These are phyloP conservation scores for Anaspis maculata DNA, from an alignment of 2,888 invertebrate genomes.

Conservation along the genomic window DNA sequence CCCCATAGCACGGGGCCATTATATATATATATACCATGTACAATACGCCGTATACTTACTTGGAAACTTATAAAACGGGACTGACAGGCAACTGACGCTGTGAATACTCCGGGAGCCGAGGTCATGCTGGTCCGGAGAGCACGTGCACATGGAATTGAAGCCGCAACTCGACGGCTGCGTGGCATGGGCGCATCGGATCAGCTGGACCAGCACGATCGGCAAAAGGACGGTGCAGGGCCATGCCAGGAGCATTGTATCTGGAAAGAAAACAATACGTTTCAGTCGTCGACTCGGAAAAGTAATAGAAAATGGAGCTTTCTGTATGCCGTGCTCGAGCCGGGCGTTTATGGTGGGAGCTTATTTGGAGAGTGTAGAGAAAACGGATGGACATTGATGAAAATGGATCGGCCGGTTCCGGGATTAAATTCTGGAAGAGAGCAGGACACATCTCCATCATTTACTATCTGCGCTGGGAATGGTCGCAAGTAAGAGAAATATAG, in stretches of 20 bases:
- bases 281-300: too few species aligned
- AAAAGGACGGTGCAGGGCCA: conserved; percentile 16
- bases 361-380: conserved; percentile 7
- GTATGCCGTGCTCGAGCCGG: too few species aligned
- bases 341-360: too few species aligned
- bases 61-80: conserved; percentile 65
- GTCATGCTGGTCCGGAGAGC: conserved; percentile 51
- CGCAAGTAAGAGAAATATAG: too few species aligned
- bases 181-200: conserved; percentile 25
- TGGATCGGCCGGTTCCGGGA: conserved; percentile 8
- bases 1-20: too few species aligned
- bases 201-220: conserved; percentile 25
- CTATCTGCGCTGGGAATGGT: too few species aligned
- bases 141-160: conserved; percentile 63
- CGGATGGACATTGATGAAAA: conserved; percentile 7
- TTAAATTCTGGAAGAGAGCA: conserved; percentile 10
- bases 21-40: too few species aligned
- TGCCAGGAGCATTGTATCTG: conserved; percentile 34
- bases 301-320: too few species aligned
- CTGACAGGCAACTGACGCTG: conserved; percentile 59
- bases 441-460: too few species aligned
- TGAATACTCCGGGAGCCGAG: conserved; percentile 33
- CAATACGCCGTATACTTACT: too few species aligned
- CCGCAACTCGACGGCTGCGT: conserved; percentile 44
- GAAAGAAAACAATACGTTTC: conserved; percentile 19